These are phyloP conservation scores for Diabrotica undecimpunctata DNA, from an alignment of 1,140 invertebrate species.

Conservation along the genomic window DNA sequence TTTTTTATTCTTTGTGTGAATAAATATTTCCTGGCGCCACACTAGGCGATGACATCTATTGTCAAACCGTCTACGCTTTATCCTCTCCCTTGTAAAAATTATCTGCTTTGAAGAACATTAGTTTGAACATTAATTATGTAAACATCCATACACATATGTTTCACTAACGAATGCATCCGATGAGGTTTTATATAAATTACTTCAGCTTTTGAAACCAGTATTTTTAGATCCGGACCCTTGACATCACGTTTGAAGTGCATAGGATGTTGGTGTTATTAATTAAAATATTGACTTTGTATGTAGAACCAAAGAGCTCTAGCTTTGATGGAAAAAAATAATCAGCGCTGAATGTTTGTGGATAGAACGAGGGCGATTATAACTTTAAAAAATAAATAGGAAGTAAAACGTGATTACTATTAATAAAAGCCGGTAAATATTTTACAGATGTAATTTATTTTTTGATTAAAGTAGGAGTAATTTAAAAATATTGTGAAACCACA, in stretches of 20 bases:
- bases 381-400: no score
- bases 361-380: no score
- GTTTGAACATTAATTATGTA: slow-evolving; percentile 4
- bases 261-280: slow-evolving; percentile 16
- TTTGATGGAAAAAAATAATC: background rate
- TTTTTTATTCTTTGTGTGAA: no score
- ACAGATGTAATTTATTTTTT: no score
- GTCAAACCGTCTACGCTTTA: background rate
- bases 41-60: background rate
- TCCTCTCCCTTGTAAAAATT: background rate
- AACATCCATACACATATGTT: slow-evolving; percentile 10
- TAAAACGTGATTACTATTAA: no score
- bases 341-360: background rate
- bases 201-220: slow-evolving; percentile 12
- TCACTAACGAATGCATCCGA: background rate
- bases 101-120: background rate
- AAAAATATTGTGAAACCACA: no score
- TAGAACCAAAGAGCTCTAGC: background rate
- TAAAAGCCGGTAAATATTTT: no score
- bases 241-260: slow-evolving; percentile 7
- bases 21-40: no score
- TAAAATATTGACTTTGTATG: slow-evolving; percentile 10
- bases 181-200: slow-evolving; percentile 7
- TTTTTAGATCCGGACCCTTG: slow-evolving; percentile 7
- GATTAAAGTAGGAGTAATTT: no score